phyloP scores from a whole-genome alignment of 2,797 vertebrate genomes.

The Cyprinella venusta region DNA sequence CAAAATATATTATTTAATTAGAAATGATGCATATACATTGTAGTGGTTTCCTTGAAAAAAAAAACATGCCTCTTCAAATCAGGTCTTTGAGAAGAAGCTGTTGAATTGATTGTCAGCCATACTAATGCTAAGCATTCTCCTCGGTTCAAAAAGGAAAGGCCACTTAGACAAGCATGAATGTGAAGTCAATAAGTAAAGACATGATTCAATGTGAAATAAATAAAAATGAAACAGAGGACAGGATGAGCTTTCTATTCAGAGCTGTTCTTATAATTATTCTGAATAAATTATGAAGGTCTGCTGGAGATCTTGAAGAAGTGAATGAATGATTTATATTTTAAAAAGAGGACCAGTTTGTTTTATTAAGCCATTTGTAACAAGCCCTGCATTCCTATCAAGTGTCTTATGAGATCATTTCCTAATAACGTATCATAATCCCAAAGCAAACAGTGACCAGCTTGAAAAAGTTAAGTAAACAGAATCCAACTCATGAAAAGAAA shows the following conservation, averaged over 20 bases:
- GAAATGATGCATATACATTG: slow-evolving; percentile 56
- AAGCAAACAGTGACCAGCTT: slow-evolving; percentile 2
- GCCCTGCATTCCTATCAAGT: background rate
- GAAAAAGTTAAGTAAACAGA: slow-evolving; percentile 21
- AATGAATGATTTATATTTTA: background rate
- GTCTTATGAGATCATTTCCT: slow-evolving; percentile 17
- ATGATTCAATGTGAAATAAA: slow-evolving; percentile 31
- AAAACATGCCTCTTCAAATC: slow-evolving; percentile 48
- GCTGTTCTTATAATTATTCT: slow-evolving; percentile 13
- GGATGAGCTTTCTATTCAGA: background rate
- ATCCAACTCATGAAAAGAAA: slow-evolving; percentile 49
- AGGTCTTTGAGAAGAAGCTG: slow-evolving; percentile 38
- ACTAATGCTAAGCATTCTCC: slow-evolving; percentile 25
- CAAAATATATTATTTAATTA: slow-evolving; percentile 57
- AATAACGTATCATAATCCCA: background rate
- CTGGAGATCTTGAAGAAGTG: background rate
- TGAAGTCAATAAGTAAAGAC: slow-evolving; percentile 22
- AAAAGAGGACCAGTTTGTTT: slow-evolving; percentile 1
- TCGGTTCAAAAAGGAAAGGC: slow-evolving; percentile 47
- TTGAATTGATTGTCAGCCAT: slow-evolving; percentile 56
- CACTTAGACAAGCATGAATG: slow-evolving; percentile 48
- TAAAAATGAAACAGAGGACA: slow-evolving; percentile 4
- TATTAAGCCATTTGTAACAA: background rate
- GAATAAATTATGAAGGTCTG: slow-evolving; percentile 10
- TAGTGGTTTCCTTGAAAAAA: slow-evolving; percentile 44